phyloP scores from a whole-genome alignment of 2,888 invertebrate species.

The Yponomeuta malinellus region DNA sequence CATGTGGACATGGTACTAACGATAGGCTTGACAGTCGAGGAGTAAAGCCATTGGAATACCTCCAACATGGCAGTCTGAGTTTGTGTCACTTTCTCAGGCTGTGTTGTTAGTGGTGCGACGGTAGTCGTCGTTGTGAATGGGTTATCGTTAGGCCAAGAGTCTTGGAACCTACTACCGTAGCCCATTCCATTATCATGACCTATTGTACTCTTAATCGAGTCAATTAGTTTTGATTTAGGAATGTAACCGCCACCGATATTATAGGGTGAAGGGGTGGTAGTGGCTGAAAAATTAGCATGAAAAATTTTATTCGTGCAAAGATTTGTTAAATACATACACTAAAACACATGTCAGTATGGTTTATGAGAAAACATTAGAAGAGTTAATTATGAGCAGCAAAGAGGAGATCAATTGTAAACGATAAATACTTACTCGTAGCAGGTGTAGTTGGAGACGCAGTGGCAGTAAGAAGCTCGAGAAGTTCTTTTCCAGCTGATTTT shows the following conservation, averaged over 20 bases:
- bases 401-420: not conserved
- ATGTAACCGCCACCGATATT: slow-evolving; percentile 62
- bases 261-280: slow-evolving; percentile 64
- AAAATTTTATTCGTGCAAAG: slow-evolving; percentile 55
- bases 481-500: slow-evolving; percentile 56
- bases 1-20: slow-evolving; percentile 57
- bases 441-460: slow-evolving; percentile 63
- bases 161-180: slow-evolving; percentile 58
- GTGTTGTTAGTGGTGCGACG: slow-evolving; percentile 58
- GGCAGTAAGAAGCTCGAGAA: slow-evolving; percentile 53
- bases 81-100: slow-evolving; percentile 64
- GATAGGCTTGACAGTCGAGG: slow-evolving; percentile 66
- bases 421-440: slow-evolving; percentile 58
- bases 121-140: slow-evolving; percentile 68
- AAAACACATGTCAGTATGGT: slow-evolving; percentile 6
- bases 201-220: slow-evolving; percentile 68
- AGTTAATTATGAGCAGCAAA: not conserved
- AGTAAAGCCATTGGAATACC: slow-evolving; percentile 70
- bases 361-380: slow-evolving; percentile 10
- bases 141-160: slow-evolving; percentile 68
- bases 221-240: slow-evolving; percentile 69
- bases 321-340: slow-evolving; percentile 33
- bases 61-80: slow-evolving; percentile 71
- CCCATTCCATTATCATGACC: slow-evolving; percentile 61
- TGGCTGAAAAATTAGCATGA: slow-evolving; percentile 64